Conservation (phyloP, 2,888 invertebrate species). For the Meloe dianella region DNA sequence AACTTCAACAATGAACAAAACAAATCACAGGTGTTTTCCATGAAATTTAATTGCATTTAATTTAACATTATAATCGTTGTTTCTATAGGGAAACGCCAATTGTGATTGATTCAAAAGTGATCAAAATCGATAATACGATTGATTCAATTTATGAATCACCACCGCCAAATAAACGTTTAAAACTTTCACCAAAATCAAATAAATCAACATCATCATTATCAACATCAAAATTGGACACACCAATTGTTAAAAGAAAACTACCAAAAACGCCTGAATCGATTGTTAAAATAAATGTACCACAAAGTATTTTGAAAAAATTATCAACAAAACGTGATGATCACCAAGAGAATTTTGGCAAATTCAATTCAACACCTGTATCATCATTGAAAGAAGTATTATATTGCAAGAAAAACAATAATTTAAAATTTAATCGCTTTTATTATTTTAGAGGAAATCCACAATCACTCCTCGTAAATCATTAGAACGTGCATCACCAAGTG, state of each 20-base stretch:
- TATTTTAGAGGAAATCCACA: conserved; percentile 30
- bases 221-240: conserved; percentile 62
- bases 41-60: not conserved
- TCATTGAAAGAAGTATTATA: conserved; percentile 16
- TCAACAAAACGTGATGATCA: conserved; percentile 19
- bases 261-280: conserved; percentile 35
- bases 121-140: conserved; percentile 29
- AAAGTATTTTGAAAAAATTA: conserved; percentile 71
- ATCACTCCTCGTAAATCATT: conserved; percentile 44
- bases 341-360: conserved; percentile 15
- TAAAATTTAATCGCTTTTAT: conserved; percentile 12
- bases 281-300: conserved; percentile 56
- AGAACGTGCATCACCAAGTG: conserved; percentile 37
- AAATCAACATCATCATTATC: conserved; percentile 23
- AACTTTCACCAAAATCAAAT: conserved; percentile 45
- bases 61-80: not conserved
- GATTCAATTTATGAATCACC: conserved; percentile 30
- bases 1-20: conserved; percentile 60
- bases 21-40: conserved; percentile 40
- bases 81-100: conserved; percentile 26
- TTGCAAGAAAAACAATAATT: too few relatives aligned
- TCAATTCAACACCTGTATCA: conserved; percentile 23
- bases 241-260: conserved; percentile 60
- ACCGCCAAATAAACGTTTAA: conserved; percentile 40
- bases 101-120: conserved; percentile 41